These are phyloP conservation scores for Leistus spinibarbis DNA, from an alignment of 2,888 invertebrate species.

Conservation along the genomic window DNA sequence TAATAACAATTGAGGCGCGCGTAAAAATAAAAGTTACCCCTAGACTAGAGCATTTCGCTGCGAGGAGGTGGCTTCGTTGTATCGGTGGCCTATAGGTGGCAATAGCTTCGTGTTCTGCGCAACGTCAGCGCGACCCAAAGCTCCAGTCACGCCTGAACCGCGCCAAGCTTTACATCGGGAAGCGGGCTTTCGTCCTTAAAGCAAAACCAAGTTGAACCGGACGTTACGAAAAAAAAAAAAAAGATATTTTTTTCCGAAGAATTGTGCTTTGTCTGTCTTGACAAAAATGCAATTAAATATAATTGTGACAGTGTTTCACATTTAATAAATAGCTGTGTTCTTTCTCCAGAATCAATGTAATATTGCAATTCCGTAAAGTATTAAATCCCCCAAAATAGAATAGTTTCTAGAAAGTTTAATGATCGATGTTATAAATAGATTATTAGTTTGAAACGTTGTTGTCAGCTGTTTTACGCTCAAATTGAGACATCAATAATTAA, in stretches of 20 bases:
- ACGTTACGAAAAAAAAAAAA: background rate
- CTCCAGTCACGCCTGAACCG: constrained; percentile 29
- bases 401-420: background rate
- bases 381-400: background rate
- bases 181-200: background rate
- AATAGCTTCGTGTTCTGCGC: constrained; percentile 29
- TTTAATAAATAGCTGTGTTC: background rate
- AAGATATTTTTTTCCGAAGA: background rate
- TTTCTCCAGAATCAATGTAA: background rate
- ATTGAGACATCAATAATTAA: background rate
- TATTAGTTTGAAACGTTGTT: too few species aligned
- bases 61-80: background rate
- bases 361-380: background rate
- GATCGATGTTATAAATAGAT: background rate
- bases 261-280: background rate
- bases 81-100: constrained; percentile 7
- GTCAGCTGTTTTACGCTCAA: background rate
- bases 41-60: background rate
- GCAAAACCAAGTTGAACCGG: background rate
- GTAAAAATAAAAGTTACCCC: constrained; percentile 2
- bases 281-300: background rate
- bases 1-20: constrained; percentile 1
- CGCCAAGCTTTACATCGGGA: constrained; percentile 8
- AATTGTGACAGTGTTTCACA: background rate
- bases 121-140: constrained; percentile 6